Conservation (phyloP, 2,888 invertebrate genomes). For the Andrena dorsata region DNA sequence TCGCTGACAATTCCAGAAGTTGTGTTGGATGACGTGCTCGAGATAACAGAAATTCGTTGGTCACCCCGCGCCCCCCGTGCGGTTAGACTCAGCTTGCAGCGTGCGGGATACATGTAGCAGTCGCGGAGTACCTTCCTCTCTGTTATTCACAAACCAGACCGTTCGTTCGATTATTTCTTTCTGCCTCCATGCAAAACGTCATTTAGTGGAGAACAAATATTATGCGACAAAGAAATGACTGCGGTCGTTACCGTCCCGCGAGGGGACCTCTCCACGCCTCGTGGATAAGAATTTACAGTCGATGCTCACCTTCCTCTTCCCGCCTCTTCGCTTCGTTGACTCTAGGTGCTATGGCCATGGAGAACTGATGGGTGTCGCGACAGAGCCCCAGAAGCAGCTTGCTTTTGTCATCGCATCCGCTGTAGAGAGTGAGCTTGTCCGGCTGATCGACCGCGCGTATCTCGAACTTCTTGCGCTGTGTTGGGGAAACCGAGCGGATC, state of each 20-base stretch:
- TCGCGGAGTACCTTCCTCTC: slow-evolving; percentile 89
- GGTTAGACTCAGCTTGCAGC: slow-evolving; percentile 87
- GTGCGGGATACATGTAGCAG: slow-evolving; percentile 90
- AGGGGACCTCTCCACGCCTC: too few species aligned
- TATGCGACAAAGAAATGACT: not conserved
- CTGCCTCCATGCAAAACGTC: not conserved
- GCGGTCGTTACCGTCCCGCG: too few species aligned
- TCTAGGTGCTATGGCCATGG: slow-evolving; percentile 95
- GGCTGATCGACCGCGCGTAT: slow-evolving; percentile 93
- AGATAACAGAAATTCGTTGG: slow-evolving; percentile 95
- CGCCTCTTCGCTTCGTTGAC: slow-evolving; percentile 92
- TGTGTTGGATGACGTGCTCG: slow-evolving; percentile 97
- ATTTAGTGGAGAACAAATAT: too few species aligned
- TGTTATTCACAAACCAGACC: slow-evolving; percentile 66
- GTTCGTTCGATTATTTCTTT: not conserved
- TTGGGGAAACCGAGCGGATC: slow-evolving; percentile 21
- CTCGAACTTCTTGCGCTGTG: slow-evolving; percentile 96
- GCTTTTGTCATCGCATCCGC: slow-evolving; percentile 97
- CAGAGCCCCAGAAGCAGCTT: slow-evolving; percentile 95
- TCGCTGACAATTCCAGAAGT: slow-evolving; percentile 98
- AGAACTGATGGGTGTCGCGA: slow-evolving; percentile 97
- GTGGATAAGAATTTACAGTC: not conserved
- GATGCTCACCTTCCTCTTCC: slow-evolving; percentile 90
- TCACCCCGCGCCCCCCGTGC: slow-evolving; percentile 89
- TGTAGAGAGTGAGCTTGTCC: slow-evolving; percentile 94